A percentile compares a stretch with the other conserved stretches of the same genome.
Conservation (phyloP, 2,797 vertebrate genomes). For the Pseudomugil gertrudae region DNA sequence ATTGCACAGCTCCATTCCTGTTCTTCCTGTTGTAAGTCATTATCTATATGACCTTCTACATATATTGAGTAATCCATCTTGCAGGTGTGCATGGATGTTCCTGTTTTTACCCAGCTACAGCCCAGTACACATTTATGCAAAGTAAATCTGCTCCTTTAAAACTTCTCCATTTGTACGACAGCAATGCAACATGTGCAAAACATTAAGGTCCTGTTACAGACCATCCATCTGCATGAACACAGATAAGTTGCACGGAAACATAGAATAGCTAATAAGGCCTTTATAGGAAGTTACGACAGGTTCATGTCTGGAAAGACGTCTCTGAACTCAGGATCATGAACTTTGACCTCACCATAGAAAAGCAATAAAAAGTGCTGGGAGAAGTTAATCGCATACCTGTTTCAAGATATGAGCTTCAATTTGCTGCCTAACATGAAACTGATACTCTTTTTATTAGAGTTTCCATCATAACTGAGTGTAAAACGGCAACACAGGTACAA, state of each 20-base stretch:
- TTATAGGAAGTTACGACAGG: background rate
- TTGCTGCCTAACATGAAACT: background rate
- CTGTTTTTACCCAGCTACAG: background rate
- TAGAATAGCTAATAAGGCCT: background rate
- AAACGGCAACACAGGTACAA: background rate
- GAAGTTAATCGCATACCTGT: slow-evolving; percentile 28
- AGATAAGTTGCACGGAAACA: background rate
- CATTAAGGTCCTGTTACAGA: background rate
- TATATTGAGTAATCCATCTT: background rate
- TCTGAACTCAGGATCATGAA: slow-evolving; percentile 54
- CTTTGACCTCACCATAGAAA: slow-evolving; percentile 42
- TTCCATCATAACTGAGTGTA: background rate
- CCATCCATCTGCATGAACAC: background rate
- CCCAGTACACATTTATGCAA: background rate
- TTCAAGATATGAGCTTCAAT: background rate
- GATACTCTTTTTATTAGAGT: slow-evolving; percentile 11
- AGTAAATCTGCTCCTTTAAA: background rate
- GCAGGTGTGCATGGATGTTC: background rate
- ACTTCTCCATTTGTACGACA: background rate
- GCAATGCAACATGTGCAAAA: background rate
- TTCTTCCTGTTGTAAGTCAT: background rate
- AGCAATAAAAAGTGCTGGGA: slow-evolving; percentile 41
- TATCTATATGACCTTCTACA: background rate
- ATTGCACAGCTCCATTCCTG: background rate
- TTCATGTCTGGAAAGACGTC: slow-evolving; percentile 20